Percentiles rank a stretch among this genome's conserved stretches.
Conservation (phyloP, 1,140 invertebrate species). For the Drosophila bocqueti region DNA sequence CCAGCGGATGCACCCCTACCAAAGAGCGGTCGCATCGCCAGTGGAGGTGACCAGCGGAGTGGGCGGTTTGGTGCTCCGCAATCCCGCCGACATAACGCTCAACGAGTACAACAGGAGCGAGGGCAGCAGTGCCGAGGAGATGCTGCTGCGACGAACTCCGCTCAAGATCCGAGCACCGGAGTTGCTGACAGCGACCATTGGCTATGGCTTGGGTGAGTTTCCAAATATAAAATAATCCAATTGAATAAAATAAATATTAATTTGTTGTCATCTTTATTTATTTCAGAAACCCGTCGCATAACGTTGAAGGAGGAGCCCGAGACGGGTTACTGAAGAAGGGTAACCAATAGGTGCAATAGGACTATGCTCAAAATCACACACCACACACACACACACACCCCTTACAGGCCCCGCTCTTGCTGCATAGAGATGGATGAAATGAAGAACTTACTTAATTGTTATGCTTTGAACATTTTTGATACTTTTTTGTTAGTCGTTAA, state of each 20-base stretch:
- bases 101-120: constrained; percentile 82
- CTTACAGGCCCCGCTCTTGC: constrained; percentile 67
- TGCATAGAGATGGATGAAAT: constrained; percentile 46
- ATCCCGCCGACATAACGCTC: constrained; percentile 79
- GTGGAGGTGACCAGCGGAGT: constrained; percentile 28
- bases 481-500: constrained; percentile 73
- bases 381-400: constrained; percentile 3
- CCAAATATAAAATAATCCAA: too few species aligned
- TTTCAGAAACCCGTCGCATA: constrained; percentile 75
- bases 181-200: constrained; percentile 47
- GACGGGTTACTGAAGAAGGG: constrained; percentile 72
- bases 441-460: constrained; percentile 78
- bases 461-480: constrained; percentile 76
- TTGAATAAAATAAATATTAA: neutral
- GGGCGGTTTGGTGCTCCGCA: constrained; percentile 61
- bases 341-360: constrained; percentile 56
- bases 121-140: constrained; percentile 70
- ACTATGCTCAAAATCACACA: constrained; percentile 7
- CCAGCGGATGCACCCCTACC: constrained; percentile 81
- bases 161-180: constrained; percentile 73
- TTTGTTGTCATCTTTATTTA: neutral
- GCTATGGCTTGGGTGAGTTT: constrained; percentile 63
- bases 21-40: constrained; percentile 66
- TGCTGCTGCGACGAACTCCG: constrained; percentile 71
- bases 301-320: constrained; percentile 84